A percentile compares a stretch with the other conserved stretches of the same genome.
Conservation (phyloP, 2,797 vertebrate genomes). For the Hyperoplus lanceolatus region DNA sequence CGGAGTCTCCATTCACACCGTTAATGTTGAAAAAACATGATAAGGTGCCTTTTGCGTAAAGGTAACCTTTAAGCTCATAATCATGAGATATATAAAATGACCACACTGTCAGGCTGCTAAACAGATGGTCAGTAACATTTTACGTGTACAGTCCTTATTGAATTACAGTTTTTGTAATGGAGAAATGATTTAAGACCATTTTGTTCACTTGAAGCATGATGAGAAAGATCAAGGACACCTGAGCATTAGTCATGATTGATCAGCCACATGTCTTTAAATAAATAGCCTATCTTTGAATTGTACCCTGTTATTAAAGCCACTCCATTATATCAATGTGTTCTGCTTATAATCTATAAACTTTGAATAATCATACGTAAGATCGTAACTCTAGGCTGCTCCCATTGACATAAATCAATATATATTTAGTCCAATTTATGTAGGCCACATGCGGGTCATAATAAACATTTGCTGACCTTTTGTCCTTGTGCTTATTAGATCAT, state of each 20-base stretch:
- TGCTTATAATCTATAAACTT: slow-evolving; percentile 20
- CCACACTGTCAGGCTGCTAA: not conserved
- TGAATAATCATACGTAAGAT: slow-evolving; percentile 9
- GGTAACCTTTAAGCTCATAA: too few species aligned
- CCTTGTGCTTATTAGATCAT: not conserved
- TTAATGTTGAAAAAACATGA: too few species aligned
- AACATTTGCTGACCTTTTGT: slow-evolving; percentile 2
- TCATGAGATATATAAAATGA: not conserved
- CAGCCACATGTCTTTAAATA: slow-evolving; percentile 1
- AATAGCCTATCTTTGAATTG: slow-evolving; percentile 23
- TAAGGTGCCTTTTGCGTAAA: too few species aligned
- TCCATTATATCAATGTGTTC: slow-evolving; percentile 12
- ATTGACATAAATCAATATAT: too few species aligned
- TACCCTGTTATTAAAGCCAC: slow-evolving; percentile 11
- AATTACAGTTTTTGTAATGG: slow-evolving; percentile 34
- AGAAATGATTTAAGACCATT: slow-evolving; percentile 42
- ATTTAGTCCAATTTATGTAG: too few species aligned
- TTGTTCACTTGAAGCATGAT: slow-evolving; percentile 25
- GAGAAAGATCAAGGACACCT: slow-evolving; percentile 39
- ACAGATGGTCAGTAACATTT: slow-evolving; percentile 15
- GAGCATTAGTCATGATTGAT: slow-evolving; percentile 37
- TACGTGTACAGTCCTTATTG: not conserved
- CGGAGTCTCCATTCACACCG: too few species aligned
- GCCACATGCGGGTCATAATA: slow-evolving; percentile 1
- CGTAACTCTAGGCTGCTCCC: not conserved